Conservation (phyloP, 2,888 invertebrate species). For the Timandra comae region DNA sequence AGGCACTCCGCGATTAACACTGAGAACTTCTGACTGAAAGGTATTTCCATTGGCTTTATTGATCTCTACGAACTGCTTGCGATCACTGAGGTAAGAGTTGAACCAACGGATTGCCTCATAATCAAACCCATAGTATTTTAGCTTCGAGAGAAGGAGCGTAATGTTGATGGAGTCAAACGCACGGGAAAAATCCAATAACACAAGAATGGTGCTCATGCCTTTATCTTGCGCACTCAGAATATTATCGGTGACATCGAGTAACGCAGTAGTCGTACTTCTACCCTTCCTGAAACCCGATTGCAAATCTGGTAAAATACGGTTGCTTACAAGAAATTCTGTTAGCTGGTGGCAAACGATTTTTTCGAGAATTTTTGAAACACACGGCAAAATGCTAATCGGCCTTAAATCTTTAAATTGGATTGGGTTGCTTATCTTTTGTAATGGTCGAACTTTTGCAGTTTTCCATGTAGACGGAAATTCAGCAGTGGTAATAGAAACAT, state of each 20-base stretch:
- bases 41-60: background rate
- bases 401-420: slow-evolving; percentile 12
- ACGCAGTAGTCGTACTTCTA: slow-evolving; percentile 12
- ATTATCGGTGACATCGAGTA: slow-evolving; percentile 13
- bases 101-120: background rate
- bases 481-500: background rate
- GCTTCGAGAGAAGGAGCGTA: slow-evolving; percentile 1
- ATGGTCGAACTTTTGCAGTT: slow-evolving; percentile 1
- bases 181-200: slow-evolving; percentile 14
- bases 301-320: slow-evolving; percentile 2
- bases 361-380: slow-evolving; percentile 11
- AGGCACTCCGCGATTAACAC: slow-evolving; percentile 7
- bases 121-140: slow-evolving; percentile 2
- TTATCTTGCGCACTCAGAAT: slow-evolving; percentile 13
- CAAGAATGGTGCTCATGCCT: slow-evolving; percentile 10
- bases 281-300: slow-evolving; percentile 8
- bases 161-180: slow-evolving; percentile 15
- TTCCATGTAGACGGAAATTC: slow-evolving; percentile 3
- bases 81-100: slow-evolving; percentile 2
- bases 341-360: slow-evolving; percentile 4
- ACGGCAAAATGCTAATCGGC: slow-evolving; percentile 17
- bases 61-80: background rate
- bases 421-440: slow-evolving; percentile 6
- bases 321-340: background rate
- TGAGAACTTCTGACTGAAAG: background rate